These are phyloP conservation scores for Congeria kusceri DNA, from an alignment of 2,888 invertebrate species.

Conservation along the genomic window DNA sequence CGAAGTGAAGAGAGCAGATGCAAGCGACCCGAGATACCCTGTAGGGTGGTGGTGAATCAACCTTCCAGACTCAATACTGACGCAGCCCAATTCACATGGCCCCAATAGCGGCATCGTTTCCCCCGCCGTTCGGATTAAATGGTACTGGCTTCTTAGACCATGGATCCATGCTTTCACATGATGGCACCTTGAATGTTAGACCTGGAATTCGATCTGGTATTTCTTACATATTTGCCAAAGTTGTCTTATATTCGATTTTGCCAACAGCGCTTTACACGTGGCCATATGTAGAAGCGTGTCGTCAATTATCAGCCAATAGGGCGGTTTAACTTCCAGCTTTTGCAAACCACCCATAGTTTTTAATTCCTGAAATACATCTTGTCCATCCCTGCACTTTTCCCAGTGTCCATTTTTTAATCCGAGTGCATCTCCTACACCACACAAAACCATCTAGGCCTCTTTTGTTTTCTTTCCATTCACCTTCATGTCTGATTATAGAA, in stretches of 20 bases:
- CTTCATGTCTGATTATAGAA: no score
- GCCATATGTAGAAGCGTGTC: slow-evolving; percentile 85
- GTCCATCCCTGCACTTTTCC: slow-evolving; percentile 80
- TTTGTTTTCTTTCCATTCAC: no score
- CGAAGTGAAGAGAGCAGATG: slow-evolving; percentile 79
- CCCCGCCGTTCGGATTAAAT: slow-evolving; percentile 70
- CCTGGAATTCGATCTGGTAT: slow-evolving; percentile 22
- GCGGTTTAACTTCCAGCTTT: slow-evolving; percentile 69
- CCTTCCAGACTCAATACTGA: slow-evolving; percentile 81
- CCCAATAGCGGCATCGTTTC: slow-evolving; percentile 83
- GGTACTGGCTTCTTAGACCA: not conserved
- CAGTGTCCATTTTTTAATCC: slow-evolving; percentile 81
- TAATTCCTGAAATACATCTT: slow-evolving; percentile 75
- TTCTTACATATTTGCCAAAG: slow-evolving; percentile 32
- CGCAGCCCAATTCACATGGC: slow-evolving; percentile 82
- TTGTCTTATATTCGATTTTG: slow-evolving; percentile 15
- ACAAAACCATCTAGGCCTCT: slow-evolving; percentile 81
- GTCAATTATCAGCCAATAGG: slow-evolving; percentile 82
- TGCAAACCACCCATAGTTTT: slow-evolving; percentile 77
- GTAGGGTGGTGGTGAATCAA: slow-evolving; percentile 83
- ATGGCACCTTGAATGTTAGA: not conserved
- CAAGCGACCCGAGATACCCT: slow-evolving; percentile 81
- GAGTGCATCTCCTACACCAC: slow-evolving; percentile 83
- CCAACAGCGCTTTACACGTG: slow-evolving; percentile 76
- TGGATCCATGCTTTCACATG: slow-evolving; percentile 1